Evolutionary conservation across 1,140 invertebrate species (phyloP), one percentile per base, ranked within the genome.

Genomic region (Cotesia chilonis): DNA sequence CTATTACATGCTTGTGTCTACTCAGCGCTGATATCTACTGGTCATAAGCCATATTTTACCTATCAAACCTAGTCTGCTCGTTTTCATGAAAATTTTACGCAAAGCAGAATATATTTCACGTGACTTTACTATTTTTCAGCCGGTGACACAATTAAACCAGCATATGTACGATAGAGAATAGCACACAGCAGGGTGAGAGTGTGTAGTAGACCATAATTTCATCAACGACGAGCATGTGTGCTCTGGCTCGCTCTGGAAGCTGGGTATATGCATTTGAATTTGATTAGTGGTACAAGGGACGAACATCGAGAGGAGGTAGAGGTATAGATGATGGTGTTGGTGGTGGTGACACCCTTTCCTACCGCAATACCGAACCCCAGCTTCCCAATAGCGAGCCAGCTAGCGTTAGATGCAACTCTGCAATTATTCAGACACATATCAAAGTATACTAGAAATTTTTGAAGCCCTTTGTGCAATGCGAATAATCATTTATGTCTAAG

Each of bases 401-500:
- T 37, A 14, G 61, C 28, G 47, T 79, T 79, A 78, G 80, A 80
- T 83, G 81, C 78, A 83, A 83, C 83, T 84, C 77, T 81, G 83
- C 82, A 84, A 84, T 85, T 84, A 85, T 83, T 81, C 80, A 77
- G 80, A 82, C 81, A 83, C 82, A 81, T 84, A 81, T 84, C 83
- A 84, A 38, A 65, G 80, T 75, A 78, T 77, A 78, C 79, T 78
- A 77, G 74, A 74, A 74, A 76, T 73, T 80, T 80, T 75, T 78
- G 74, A 64, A 68, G 54, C 68, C 63, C 66, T 59, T 63, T 55
- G 38, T 66, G 59, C 20, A 12, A 28, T 28, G 28, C 28, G 28
- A 28, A 28, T 28, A 28, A 28, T 28, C 28, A 28, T 28, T 28
- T 28, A 28, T 28, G 28, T 28, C 28, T 28, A 28, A 28, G 28